A percentile compares a stretch with the other conserved stretches of the same genome.
Evolutionary conservation across 1,140 invertebrate species (phyloP).

Genomic region (Saccostrea cuccullata): DNA sequence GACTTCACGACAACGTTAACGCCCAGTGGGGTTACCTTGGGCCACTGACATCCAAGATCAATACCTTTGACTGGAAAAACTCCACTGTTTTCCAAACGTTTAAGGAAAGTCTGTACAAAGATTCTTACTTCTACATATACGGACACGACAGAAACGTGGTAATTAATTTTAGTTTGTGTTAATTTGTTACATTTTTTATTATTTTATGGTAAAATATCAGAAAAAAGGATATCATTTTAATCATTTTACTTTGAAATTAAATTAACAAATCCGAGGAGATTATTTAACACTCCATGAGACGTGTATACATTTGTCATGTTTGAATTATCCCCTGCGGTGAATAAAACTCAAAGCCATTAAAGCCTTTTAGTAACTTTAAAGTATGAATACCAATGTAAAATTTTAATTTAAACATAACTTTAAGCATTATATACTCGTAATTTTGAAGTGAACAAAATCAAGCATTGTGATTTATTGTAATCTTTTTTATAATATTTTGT

Average conservation of each 20-base stretch:
- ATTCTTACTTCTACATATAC: background rate
- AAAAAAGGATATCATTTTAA: background rate
- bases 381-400: too few relatives aligned
- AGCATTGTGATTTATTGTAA: too few relatives aligned
- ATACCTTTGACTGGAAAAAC: conserved; percentile 12
- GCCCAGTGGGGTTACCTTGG: background rate
- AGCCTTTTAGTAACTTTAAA: too few relatives aligned
- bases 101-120: background rate
- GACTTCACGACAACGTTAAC: background rate
- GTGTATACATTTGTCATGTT: too few relatives aligned
- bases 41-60: background rate
- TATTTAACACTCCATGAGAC: too few relatives aligned
- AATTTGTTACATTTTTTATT: background rate
- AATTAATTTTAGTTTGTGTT: background rate
- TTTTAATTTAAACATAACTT: too few relatives aligned
- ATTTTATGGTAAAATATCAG: background rate
- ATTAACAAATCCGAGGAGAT: background rate
- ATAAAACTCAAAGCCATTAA: too few relatives aligned
- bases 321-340: too few relatives aligned
- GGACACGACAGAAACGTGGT: background rate
- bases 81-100: background rate
- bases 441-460: too few relatives aligned
- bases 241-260: background rate
- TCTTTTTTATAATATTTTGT: too few relatives aligned
- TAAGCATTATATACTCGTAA: too few relatives aligned